Evolutionary conservation across 2,797 vertebrate species (phyloP).

Genomic region (Gymnothorax reevesii): DNA sequence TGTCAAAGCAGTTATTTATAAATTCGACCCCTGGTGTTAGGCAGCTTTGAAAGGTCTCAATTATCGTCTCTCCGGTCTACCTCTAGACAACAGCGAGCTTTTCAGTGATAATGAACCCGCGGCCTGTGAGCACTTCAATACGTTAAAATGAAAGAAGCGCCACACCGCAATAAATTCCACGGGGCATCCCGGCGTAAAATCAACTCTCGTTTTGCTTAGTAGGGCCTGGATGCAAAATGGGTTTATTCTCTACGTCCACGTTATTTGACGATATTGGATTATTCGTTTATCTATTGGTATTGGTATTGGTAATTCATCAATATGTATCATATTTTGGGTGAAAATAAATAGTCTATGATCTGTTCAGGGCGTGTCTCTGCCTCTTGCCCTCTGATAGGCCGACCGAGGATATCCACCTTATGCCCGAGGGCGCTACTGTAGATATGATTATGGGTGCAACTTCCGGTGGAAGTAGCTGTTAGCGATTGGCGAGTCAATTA

Average conservation of each 20-base stretch:
- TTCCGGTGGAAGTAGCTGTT: too few relatives aligned
- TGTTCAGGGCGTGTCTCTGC: too few relatives aligned
- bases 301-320: not conserved
- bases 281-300: too few relatives aligned
- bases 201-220: constrained; percentile 25
- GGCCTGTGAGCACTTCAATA: constrained; percentile 66
- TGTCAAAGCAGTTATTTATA: too few relatives aligned
- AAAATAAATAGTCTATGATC: too few relatives aligned
- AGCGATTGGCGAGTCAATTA: too few relatives aligned
- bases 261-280: not conserved
- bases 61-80: constrained; percentile 39
- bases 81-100: constrained; percentile 35
- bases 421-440: too few relatives aligned
- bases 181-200: constrained; percentile 33
- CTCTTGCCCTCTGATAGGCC: too few relatives aligned
- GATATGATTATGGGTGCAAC: too few relatives aligned
- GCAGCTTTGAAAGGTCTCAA: constrained; percentile 35
- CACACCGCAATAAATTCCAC: constrained; percentile 44
- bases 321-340: not conserved
- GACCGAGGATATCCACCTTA: too few relatives aligned
- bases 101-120: constrained; percentile 43
- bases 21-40: constrained; percentile 14
- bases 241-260: not conserved
- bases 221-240: not conserved
- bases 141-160: constrained; percentile 53